phyloP scores from a whole-genome alignment of 2,888 invertebrate genomes.

The Agrochola circellaris region DNA sequence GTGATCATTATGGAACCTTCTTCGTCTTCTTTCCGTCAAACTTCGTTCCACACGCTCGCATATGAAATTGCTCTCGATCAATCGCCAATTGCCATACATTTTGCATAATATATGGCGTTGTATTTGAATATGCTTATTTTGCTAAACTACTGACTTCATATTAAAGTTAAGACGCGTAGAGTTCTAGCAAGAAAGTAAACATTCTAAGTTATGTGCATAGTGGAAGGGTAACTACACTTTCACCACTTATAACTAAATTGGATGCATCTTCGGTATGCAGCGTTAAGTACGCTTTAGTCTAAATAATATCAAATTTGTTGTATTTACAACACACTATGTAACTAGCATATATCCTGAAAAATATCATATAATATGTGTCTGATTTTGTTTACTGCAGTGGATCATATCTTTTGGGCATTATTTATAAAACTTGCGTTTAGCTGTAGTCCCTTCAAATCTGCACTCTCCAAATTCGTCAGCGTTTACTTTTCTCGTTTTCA shows the following conservation, averaged over 20 bases:
- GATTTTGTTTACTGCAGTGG: too few species aligned
- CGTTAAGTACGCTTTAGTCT: too few species aligned
- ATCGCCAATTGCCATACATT: background rate
- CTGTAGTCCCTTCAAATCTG: too few species aligned
- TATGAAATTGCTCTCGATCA: background rate
- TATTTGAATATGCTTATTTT: background rate
- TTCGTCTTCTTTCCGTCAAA: background rate
- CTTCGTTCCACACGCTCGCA: background rate
- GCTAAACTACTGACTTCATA: background rate
- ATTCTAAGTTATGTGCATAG: background rate
- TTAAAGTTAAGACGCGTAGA: background rate
- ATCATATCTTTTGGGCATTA: too few species aligned
- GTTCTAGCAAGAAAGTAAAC: background rate
- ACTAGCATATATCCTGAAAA: too few species aligned
- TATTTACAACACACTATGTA: too few species aligned
- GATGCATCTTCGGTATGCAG: background rate
- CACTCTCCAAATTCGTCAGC: conserved; percentile 8
- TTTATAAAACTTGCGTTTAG: too few species aligned
- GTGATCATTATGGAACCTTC: too few species aligned
- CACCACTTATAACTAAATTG: background rate
- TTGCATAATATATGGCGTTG: background rate
- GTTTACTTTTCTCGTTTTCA: conserved; percentile 25
- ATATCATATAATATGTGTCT: too few species aligned
- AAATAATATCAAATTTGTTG: too few species aligned
- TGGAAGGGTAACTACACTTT: background rate